Conservation (phyloP, 2,888 invertebrate species). For the Nineta flava region DNA sequence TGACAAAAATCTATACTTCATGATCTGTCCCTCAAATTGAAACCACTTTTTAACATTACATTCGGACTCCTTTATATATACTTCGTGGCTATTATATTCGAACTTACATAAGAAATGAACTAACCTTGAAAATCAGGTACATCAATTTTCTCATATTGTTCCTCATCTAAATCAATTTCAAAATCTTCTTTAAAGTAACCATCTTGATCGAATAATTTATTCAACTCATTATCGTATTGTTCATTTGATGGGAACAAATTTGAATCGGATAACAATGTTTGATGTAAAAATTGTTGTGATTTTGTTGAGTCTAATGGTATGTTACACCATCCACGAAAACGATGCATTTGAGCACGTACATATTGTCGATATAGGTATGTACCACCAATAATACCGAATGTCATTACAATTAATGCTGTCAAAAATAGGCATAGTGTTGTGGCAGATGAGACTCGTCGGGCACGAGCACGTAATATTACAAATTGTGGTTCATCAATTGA, state of each 20-base stretch:
- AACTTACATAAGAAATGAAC: too few species aligned
- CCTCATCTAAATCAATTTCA: constrained; percentile 56
- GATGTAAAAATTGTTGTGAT: constrained; percentile 4
- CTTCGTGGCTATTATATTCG: too few species aligned
- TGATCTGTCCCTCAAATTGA: too few species aligned
- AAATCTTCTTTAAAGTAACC: constrained; percentile 61
- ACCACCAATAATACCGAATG: constrained; percentile 54
- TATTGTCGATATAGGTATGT: constrained; percentile 62
- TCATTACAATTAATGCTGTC: constrained; percentile 50
- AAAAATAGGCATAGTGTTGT: constrained; percentile 53
- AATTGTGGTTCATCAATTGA: constrained; percentile 24
- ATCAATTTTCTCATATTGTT: constrained; percentile 67
- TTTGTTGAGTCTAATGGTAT: constrained; percentile 36
- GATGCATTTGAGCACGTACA: constrained; percentile 39
- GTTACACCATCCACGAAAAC: constrained; percentile 51
- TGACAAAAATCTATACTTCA: too few species aligned
- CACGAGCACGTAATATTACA: constrained; percentile 29
- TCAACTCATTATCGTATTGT: neutral
- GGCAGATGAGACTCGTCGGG: constrained; percentile 38
- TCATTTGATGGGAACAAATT: constrained; percentile 16
- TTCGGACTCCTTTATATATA: too few species aligned
- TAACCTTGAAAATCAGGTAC: constrained; percentile 61
- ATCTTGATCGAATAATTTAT: constrained; percentile 10
- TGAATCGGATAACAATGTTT: constrained; percentile 13
- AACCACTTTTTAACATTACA: too few species aligned